These are phyloP conservation scores for Elanoides forficatus DNA, from an alignment of 2,113 vertebrate species.

Conservation along the genomic window DNA sequence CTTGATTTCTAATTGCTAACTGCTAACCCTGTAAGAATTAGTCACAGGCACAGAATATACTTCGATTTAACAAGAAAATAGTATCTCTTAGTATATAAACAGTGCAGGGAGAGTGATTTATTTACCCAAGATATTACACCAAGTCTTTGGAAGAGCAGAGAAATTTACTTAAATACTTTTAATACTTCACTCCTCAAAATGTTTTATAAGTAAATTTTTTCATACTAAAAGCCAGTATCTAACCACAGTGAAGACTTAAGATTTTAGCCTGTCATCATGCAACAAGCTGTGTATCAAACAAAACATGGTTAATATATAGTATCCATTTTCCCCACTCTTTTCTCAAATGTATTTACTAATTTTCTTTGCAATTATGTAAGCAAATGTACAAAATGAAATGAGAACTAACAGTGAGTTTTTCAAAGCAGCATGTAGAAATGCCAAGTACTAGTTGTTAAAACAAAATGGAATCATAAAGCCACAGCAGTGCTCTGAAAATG, in stretches of 20 bases:
- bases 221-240: not conserved
- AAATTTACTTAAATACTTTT: not conserved
- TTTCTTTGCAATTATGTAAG: not conserved
- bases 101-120: not conserved
- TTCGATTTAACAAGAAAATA: not conserved
- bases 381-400: not conserved
- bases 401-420: not conserved
- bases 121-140: not conserved
- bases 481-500: not conserved
- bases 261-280: not conserved
- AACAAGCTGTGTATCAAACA: not conserved
- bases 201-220: not conserved
- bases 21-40: not conserved
- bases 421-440: not conserved
- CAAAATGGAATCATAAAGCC: not conserved
- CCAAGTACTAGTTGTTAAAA: not conserved
- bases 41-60: not conserved
- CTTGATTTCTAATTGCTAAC: not conserved
- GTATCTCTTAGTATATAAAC: not conserved
- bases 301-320: not conserved
- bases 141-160: not conserved
- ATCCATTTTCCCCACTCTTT: not conserved
- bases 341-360: not conserved
- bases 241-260: not conserved
- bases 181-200: not conserved